These are phyloP conservation scores for Monomorium pharaonis DNA, from an alignment of 1,140 invertebrate species.

Conservation along the genomic window DNA sequence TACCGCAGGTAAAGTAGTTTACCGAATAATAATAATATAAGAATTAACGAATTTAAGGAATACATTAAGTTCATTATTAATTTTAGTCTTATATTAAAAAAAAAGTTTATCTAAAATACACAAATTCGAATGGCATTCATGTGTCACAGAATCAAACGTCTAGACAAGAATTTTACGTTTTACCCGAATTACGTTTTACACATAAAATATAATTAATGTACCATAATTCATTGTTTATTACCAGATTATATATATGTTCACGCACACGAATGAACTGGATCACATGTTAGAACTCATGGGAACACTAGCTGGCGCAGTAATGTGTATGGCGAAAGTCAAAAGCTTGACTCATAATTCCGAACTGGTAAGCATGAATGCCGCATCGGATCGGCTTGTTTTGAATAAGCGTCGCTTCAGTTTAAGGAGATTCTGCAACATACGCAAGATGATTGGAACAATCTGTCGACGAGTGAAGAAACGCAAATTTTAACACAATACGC, in stretches of 20 bases:
- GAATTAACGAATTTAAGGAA: neutral
- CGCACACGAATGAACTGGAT: neutral
- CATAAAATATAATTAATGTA: neutral
- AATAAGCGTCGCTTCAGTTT: constrained; percentile 7
- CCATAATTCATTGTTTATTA: constrained; percentile 4
- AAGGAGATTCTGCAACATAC: neutral
- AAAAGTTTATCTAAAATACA: neutral
- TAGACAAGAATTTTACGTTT: neutral
- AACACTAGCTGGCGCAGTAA: neutral
- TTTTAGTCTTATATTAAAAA: neutral
- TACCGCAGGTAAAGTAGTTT: constrained; percentile 36
- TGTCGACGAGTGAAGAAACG: neutral
- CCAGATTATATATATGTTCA: neutral
- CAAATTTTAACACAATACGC: constrained; percentile 8
- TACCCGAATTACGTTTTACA: neutral
- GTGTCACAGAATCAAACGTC: neutral
- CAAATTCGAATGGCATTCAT: neutral
- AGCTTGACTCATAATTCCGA: neutral
- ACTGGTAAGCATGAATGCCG: neutral
- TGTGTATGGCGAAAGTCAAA: neutral
- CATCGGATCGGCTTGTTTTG: neutral
- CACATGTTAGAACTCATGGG: constrained; percentile 1
- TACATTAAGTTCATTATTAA: neutral
- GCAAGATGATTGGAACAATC: constrained; percentile 6
- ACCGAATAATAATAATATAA: neutral